Evolutionary conservation across 2,113 vertebrate species (phyloP), one percentile per base, ranked within the genome.

Genomic region (Marcusenius ussheri): DNA sequence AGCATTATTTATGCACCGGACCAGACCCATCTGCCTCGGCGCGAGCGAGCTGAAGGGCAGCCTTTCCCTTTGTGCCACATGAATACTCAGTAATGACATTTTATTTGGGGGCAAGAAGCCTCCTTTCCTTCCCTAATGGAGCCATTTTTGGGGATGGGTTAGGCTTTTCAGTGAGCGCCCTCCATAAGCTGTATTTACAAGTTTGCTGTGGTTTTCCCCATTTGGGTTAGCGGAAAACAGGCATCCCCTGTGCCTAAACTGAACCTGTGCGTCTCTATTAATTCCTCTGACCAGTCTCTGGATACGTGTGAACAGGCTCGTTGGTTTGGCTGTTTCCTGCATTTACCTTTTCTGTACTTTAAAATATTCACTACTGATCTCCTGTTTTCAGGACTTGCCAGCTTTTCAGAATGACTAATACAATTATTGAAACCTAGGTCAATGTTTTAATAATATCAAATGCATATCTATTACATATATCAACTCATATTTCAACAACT

Each of bases 11-110:
- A 97, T 97, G 98, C 97, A 97, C 97, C 98, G 98, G 98, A 98
- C 98, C 96, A 96, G 97, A 98, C 56, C 87, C 98, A 99, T 98
- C 98, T 99, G 98, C 97, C 98, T 97, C 96, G 96, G 95, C 95
- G 96, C 96, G 96, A 96, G 96, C 96, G 96, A 97, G 98, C 98
- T 98, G 95, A 96, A 98, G 97, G 97, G 98, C 97, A 97, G 97
- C 96, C 94, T 97, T 97, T 95, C 97, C 98, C 96, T 98, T 99
- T 99, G 98, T 99, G 97, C 92, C 92, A 94, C 96, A 97, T 99
- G 98, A 99, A 99, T 99, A 97, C 98, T 97, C 97, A 96, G 96
- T 99, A 99, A 99, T 99, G 98, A 98, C 98, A 98, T 99, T 99
- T 99, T 98, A 99, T 99, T 98, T 97, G 97, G 97, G 98, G 97